These are phyloP conservation scores for Acronicta psi DNA, from an alignment of 2,888 invertebrate genomes.

Conservation along the genomic window DNA sequence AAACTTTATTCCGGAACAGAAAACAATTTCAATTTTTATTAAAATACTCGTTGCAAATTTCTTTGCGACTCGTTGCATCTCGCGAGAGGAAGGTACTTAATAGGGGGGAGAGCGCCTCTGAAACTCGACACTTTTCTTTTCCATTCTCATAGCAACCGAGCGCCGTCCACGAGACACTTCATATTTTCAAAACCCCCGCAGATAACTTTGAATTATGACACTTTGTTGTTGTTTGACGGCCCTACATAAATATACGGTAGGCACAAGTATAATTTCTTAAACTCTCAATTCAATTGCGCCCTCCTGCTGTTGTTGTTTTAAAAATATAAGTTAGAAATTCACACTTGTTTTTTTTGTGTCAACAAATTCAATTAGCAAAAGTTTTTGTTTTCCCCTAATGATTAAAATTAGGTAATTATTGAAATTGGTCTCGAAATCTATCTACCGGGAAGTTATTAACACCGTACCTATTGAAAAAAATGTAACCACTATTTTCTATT, in stretches of 20 bases:
- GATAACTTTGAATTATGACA: conserved; percentile 71
- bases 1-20: conserved; percentile 14
- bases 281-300: conserved; percentile 56
- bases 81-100: not conserved
- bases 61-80: conserved; percentile 5
- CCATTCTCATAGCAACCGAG: conserved; percentile 48
- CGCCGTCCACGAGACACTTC: conserved; percentile 44
- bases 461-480: too few relatives aligned
- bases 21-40: conserved; percentile 32
- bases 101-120: conserved; percentile 26
- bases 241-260: conserved; percentile 58
- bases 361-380: conserved; percentile 48
- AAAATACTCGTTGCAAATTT: conserved; percentile 28
- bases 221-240: conserved; percentile 69
- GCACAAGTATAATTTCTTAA: conserved; percentile 52
- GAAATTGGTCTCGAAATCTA: not conserved
- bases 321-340: conserved; percentile 38
- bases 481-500: too few relatives aligned
- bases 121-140: conserved; percentile 59
- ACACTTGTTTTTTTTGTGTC: conserved; percentile 37
- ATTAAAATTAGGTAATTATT: not conserved
- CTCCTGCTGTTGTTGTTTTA: conserved; percentile 26
- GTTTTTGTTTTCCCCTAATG: conserved; percentile 18
- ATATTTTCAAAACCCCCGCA: conserved; percentile 55
- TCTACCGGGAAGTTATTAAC: too few relatives aligned